Evolutionary conservation across 2,113 vertebrate genomes (phyloP).

Genomic region (Zapus hudsonius): DNA sequence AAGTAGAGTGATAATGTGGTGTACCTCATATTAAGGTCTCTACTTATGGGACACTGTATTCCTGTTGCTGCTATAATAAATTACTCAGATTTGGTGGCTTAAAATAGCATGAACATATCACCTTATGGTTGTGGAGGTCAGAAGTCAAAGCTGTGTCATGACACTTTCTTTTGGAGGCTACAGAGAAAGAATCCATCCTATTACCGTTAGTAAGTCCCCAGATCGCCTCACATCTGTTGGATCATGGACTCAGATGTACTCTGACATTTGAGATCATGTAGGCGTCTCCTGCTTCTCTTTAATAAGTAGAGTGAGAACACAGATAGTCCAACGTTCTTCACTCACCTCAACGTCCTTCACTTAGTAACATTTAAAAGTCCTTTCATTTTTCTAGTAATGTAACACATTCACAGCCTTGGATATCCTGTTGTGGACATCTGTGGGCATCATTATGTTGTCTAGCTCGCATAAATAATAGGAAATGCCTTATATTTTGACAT

Average conservation of each 20-base stretch:
- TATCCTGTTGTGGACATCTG: accelerated
- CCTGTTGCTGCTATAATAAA: neutral
- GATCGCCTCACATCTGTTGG: neutral
- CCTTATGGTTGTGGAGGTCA: neutral
- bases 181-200: neutral
- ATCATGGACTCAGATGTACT: accelerated
- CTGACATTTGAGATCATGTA: neutral
- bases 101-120: neutral
- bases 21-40: neutral
- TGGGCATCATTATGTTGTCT: neutral
- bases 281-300: neutral
- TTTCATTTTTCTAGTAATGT: neutral
- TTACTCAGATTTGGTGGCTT: neutral
- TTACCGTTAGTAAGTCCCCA: neutral
- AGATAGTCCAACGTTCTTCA: neutral
- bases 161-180: too few species aligned
- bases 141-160: neutral
- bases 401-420: neutral
- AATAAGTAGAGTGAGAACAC: too few species aligned
- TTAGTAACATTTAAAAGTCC: neutral
- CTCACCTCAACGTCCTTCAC: neutral
- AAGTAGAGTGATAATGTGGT: neutral
- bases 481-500: neutral
- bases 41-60: neutral
- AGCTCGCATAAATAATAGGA: neutral